Conservation (phyloP, 2,797 vertebrate species). For the Nannoperca obscura region DNA sequence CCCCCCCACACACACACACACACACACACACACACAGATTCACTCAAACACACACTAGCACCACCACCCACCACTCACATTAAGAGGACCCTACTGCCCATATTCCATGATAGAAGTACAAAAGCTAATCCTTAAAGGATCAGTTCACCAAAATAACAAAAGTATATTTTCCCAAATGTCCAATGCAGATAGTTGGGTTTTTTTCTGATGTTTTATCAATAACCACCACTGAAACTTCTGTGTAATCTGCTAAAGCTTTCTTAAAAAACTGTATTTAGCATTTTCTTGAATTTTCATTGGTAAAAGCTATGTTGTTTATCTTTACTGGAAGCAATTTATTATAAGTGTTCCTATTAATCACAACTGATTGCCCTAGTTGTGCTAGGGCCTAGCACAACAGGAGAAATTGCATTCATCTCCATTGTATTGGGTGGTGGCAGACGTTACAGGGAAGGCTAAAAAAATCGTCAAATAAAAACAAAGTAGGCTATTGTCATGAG, state of each 20-base stretch:
- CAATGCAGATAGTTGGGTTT: background rate
- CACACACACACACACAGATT: constrained; percentile 3
- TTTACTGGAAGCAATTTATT: background rate
- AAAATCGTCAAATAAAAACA: background rate
- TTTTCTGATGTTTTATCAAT: constrained; percentile 1
- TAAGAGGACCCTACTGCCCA: constrained; percentile 16
- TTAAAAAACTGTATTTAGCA: background rate
- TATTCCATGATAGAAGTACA: constrained; percentile 17
- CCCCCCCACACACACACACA: constrained; percentile 9
- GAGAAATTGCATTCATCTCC: background rate
- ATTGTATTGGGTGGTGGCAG: background rate
- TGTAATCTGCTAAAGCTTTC: no score
- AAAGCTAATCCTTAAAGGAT: constrained; percentile 21
- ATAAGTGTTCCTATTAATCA: background rate
- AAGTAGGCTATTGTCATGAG: background rate
- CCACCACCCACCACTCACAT: constrained; percentile 36
- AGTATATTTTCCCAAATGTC: background rate
- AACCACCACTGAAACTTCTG: background rate
- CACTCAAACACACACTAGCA: constrained; percentile 5
- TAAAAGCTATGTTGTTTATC: background rate
- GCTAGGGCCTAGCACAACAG: no score
- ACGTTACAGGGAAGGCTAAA: background rate
- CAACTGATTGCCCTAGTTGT: background rate
- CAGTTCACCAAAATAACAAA: background rate
- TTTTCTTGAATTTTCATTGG: background rate